Conservation (phyloP, 2,888 invertebrate species). For the Microctonus aethiopoides region DNA sequence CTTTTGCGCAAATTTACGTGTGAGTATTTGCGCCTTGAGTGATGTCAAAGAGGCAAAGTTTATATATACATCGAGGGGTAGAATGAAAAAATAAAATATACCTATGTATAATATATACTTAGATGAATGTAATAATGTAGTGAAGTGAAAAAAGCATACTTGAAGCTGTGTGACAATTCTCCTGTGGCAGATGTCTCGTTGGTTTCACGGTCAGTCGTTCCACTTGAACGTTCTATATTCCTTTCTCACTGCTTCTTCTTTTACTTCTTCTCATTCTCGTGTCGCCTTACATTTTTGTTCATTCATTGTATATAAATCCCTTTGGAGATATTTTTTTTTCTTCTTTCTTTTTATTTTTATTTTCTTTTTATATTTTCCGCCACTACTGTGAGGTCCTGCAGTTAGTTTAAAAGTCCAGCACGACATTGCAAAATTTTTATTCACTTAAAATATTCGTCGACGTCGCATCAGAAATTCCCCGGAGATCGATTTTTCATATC, state of each 20-base stretch:
- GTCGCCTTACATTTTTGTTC: background rate
- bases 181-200: slow-evolving; percentile 40
- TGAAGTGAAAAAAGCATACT: slow-evolving; percentile 28
- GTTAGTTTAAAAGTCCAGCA: background rate
- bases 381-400: background rate
- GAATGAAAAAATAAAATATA: slow-evolving; percentile 11
- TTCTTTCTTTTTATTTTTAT: slow-evolving; percentile 6
- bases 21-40: slow-evolving; percentile 14
- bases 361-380: background rate
- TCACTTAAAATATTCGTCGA: slow-evolving; percentile 7
- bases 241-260: slow-evolving; percentile 11
- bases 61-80: background rate
- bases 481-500: background rate
- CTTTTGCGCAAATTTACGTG: slow-evolving; percentile 18
- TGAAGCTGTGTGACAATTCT: slow-evolving; percentile 25
- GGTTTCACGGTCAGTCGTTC: slow-evolving; percentile 40
- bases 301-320: slow-evolving; percentile 3
- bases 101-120: too few species aligned
- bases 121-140: too few species aligned
- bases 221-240: slow-evolving; percentile 27
- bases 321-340: background rate
- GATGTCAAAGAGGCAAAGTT: slow-evolving; percentile 2
- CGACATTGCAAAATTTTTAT: slow-evolving; percentile 3
- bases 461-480: background rate
- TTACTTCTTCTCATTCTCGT: background rate